These are phyloP conservation scores for Dissostichus mawsoni DNA, from an alignment of 2,113 vertebrate genomes.

Conservation along the genomic window DNA sequence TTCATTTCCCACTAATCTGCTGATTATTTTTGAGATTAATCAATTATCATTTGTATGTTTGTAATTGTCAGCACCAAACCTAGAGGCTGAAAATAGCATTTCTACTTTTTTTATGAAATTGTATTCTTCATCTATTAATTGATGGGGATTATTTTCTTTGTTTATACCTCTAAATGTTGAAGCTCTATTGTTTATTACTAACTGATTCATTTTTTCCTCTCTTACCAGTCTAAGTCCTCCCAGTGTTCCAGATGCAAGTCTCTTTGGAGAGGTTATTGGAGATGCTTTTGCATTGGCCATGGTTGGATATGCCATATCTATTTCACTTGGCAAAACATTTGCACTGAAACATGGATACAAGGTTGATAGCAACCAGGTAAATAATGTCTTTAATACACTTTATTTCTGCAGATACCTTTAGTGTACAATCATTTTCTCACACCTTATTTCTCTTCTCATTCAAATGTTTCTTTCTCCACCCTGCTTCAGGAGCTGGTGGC, in stretches of 20 bases:
- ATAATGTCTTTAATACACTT: background rate
- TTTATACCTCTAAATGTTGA: no score
- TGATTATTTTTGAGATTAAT: no score
- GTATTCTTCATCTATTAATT: no score
- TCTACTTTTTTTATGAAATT: no score
- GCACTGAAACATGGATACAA: conserved; percentile 95
- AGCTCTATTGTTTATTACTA: background rate
- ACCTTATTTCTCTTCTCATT: background rate
- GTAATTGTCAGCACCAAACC: no score
- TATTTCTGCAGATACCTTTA: background rate
- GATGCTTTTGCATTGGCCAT: conserved; percentile 94
- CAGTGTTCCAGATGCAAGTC: conserved; percentile 72
- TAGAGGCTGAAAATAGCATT: no score
- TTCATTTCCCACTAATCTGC: no score
- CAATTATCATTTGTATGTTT: no score
- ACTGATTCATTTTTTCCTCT: background rate
- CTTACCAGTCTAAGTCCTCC: conserved; percentile 87
- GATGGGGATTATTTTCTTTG: no score
- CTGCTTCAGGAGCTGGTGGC: conserved; percentile 92
- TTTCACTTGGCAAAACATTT: conserved; percentile 97
- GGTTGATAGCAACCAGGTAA: conserved; percentile 97
- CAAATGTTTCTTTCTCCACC: conserved; percentile 1
- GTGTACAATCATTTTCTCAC: background rate
- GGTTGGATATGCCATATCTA: conserved; percentile 94
- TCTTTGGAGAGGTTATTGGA: conserved; percentile 87